Percentiles rank a stretch among this genome's conserved stretches.
Evolutionary conservation across 2,113 vertebrate genomes (phyloP).

Genomic region (Hyperopisus bebe): DNA sequence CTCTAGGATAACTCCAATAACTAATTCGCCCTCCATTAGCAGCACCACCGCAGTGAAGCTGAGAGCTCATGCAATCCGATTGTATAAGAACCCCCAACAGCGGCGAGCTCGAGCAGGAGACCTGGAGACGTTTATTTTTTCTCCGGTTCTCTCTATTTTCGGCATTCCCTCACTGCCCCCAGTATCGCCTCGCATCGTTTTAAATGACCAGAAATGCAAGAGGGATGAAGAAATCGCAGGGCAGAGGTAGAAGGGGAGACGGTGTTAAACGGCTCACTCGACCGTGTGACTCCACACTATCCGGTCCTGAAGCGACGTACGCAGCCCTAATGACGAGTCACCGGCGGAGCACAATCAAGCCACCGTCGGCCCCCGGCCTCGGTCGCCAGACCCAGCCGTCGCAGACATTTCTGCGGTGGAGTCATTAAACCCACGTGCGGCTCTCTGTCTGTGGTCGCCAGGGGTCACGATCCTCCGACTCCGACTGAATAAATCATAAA

Average conservation of each 20-base stretch:
- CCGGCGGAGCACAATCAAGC: conserved; percentile 75
- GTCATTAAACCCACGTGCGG: conserved; percentile 99
- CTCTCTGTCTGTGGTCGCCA: conserved; percentile 99
- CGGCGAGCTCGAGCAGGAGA: not conserved
- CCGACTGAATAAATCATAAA: conserved; percentile 99
- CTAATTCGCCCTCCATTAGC: not conserved
- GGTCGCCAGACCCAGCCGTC: conserved; percentile 86
- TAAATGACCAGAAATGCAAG: not conserved
- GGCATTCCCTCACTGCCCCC: not conserved
- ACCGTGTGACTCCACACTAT: not conserved
- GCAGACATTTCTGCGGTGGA: conserved; percentile 99
- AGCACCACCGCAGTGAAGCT: not conserved
- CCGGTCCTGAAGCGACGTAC: not conserved
- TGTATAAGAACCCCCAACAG: not conserved
- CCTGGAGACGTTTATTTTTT: not conserved
- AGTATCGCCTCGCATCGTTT: not conserved
- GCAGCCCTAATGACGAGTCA: not conserved
- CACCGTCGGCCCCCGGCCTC: conserved; percentile 75
- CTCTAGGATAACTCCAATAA: not conserved
- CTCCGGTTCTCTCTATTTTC: not conserved
- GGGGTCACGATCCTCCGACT: conserved; percentile 99
- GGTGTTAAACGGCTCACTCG: not conserved
- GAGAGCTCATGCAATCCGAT: not conserved
- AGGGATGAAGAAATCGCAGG: not conserved
- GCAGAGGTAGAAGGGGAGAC: not conserved